These are phyloP conservation scores for Ennomos quercinarius DNA, from an alignment of 2,888 invertebrate genomes.

Conservation along the genomic window DNA sequence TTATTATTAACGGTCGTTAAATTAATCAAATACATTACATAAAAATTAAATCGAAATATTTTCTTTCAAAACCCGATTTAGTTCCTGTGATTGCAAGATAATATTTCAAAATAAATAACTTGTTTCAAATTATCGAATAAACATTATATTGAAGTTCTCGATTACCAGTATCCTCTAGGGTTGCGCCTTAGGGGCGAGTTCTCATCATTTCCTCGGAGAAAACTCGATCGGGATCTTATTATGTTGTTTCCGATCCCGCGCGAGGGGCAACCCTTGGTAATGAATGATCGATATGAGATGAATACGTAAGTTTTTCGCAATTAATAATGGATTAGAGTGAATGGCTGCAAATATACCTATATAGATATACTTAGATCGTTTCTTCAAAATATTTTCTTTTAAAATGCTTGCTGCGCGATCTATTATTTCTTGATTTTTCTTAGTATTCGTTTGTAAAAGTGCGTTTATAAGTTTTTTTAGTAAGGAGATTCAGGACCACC, in stretches of 20 bases:
- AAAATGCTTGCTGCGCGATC: too few species aligned
- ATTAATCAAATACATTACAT: too few species aligned
- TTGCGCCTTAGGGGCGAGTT: not conserved
- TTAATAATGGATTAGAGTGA: not conserved
- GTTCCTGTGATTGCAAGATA: not conserved
- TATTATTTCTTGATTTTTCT: too few species aligned
- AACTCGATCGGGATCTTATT: conserved; percentile 17
- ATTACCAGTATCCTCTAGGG: conserved; percentile 9
- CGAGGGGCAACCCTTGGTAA: conserved; percentile 3
- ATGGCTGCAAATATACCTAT: too few species aligned
- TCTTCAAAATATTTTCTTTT: too few species aligned
- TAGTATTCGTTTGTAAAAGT: too few species aligned
- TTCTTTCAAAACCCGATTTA: not conserved
- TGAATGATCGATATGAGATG: conserved; percentile 3
- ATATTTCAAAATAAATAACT: not conserved
- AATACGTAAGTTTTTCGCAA: not conserved
- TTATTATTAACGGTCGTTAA: too few species aligned
- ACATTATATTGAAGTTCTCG: conserved; percentile 4
- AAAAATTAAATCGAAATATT: not conserved
- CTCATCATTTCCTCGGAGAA: conserved; percentile 12
- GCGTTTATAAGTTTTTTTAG: too few species aligned
- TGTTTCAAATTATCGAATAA: conserved; percentile 6
- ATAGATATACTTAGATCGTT: too few species aligned
- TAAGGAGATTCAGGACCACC: too few species aligned
- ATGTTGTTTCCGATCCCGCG: conserved; percentile 14